Percentiles rank a stretch among this genome's conserved stretches.
Evolutionary conservation across 2,888 invertebrate species (phyloP).

Genomic region (Silvanus unidentatus): DNA sequence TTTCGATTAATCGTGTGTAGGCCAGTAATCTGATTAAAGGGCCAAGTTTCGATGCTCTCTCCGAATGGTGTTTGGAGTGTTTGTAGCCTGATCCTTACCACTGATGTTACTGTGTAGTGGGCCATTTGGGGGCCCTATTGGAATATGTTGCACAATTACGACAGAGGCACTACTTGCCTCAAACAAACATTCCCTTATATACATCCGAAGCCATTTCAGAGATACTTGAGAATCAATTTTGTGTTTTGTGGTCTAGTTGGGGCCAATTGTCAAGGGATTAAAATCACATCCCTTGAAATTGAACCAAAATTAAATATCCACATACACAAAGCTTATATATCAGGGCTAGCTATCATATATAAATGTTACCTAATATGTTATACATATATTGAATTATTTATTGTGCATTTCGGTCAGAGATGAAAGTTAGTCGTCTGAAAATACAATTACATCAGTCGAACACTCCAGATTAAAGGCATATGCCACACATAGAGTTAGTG

Average conservation of each 20-base stretch:
- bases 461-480: too few relatives aligned
- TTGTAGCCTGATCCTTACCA: not conserved
- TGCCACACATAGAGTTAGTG: too few relatives aligned
- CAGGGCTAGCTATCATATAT: too few relatives aligned
- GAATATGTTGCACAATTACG: constrained; percentile 1
- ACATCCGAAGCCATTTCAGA: not conserved
- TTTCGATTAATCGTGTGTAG: constrained; percentile 25
- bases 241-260: not conserved
- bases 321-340: too few relatives aligned
- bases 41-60: constrained; percentile 14
- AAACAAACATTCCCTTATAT: not conserved
- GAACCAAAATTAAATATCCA: not conserved
- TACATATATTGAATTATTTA: too few relatives aligned
- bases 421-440: too few relatives aligned
- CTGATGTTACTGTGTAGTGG: too few relatives aligned
- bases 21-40: constrained; percentile 22
- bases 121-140: not conserved
- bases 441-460: too few relatives aligned
- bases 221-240: constrained; percentile 1
- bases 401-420: too few relatives aligned
- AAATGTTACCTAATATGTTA: too few relatives aligned
- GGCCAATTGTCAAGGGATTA: not conserved
- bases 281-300: constrained; percentile 1
- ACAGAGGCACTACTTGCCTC: not conserved
- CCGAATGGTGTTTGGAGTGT: not conserved